Evolutionary conservation across 2,888 invertebrate species (phyloP), one percentile per base, ranked within the genome.

Genomic region (Ecdyonurus torrentis): DNA sequence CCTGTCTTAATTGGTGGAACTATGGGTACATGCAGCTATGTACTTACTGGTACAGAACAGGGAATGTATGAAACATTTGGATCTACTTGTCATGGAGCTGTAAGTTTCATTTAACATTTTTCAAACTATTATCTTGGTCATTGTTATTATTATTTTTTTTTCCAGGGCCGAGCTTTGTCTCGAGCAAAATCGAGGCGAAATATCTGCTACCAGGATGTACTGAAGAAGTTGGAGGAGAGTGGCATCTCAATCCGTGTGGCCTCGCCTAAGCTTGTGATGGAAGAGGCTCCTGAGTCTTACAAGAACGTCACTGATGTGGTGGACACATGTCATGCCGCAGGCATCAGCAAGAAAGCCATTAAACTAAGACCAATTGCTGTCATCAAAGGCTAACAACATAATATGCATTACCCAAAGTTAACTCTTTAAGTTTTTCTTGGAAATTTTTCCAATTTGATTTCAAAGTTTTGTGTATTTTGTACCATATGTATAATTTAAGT

Each of bases 271-370:
- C 78, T 99, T 65, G 97, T 99, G 1, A 99, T 99, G 98, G 99
- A 99, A 78, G 99, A 99, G 79, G 94, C 99, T 2, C 99, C 99
- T 0, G 96, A 98, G 72, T 98, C 98, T 0, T 99, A 99, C 76
- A 99, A 99, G 77, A 94, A 99, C 78, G 99, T 99, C 0, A 98
- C 96, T 0, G 99, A 99, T 78, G 99, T 99, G 7, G 99, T 99
- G 0, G 85, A 99, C 74, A 99, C 99, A 2, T 99, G 99, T 71
- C 96, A 99, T 74, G 87, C 86, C 23, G 99, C 95, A 52, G 98
- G 98, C 19, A 96, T 99, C 64, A 96, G 96, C 71, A 91, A 93
- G 73, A 99, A 98, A 74, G 86, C 92, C 70, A 89, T 99, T 53
- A 98, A 99, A 77, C 79, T 99, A 70, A 81, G 95, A 69, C 99